phyloP scores from a whole-genome alignment of 2,797 vertebrate genomes.

The Sebastolobus altivelis region DNA sequence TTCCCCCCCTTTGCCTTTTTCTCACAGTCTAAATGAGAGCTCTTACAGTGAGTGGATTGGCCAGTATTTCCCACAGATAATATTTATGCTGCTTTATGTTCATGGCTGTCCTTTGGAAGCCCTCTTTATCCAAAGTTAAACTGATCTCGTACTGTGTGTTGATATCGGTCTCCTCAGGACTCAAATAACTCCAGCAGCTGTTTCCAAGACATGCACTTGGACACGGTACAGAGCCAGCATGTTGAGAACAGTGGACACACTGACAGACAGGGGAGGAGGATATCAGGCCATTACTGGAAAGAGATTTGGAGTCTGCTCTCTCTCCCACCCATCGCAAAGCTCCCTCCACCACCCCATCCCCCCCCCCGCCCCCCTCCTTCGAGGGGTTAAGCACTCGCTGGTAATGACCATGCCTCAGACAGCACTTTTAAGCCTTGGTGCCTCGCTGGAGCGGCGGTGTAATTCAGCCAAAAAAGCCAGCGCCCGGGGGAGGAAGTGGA shows the following conservation, averaged over 20 bases:
- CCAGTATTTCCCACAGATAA: slow-evolving; percentile 23
- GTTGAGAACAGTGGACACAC: slow-evolving; percentile 56
- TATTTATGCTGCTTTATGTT: slow-evolving; percentile 53
- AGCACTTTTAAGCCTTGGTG: slow-evolving; percentile 77
- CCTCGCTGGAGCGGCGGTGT: slow-evolving; percentile 64
- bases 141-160: slow-evolving; percentile 41
- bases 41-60: slow-evolving; percentile 14
- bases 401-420: slow-evolving; percentile 81
- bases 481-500: slow-evolving; percentile 62
- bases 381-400: slow-evolving; percentile 73
- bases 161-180: slow-evolving; percentile 53
- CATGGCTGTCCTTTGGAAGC: slow-evolving; percentile 52
- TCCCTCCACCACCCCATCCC: slow-evolving; percentile 2
- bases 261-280: slow-evolving; percentile 51
- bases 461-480: slow-evolving; percentile 68
- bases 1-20: slow-evolving; percentile 8
- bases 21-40: slow-evolving; percentile 24
- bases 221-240: slow-evolving; percentile 53
- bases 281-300: slow-evolving; percentile 69
- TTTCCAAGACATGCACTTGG: slow-evolving; percentile 58
- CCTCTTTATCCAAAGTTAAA: slow-evolving; percentile 45
- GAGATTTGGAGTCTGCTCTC: slow-evolving; percentile 67
- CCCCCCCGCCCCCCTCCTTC: slow-evolving; percentile 12
- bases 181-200: slow-evolving; percentile 70
- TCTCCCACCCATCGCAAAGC: slow-evolving; percentile 49